Base-by-base conservation (phyloP, 2,113 vertebrate species). In the Cinclus cinclus region DNA sequence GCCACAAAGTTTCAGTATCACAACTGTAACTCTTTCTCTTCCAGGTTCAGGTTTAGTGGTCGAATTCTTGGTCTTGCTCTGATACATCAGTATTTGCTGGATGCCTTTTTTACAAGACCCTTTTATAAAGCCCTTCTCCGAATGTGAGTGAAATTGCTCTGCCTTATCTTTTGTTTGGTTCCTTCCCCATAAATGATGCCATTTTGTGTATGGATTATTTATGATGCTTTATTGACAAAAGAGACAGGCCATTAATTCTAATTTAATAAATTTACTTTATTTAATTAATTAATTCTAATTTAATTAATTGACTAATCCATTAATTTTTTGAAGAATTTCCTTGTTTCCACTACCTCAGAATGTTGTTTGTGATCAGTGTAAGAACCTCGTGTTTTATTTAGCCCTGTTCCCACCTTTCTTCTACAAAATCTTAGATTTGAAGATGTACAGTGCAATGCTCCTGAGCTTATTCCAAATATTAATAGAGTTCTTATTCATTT, bases 101-200 rank as follows among this genome's bases (percentile, higher is more conserved):
- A 99, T 96, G 99, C 99, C 91, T 99, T 99, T 98, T 99, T 99
- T 77, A 99, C 99, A 30, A 97, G 99, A 50, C 99, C 99, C 14
- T 99, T 99, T 97, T 99, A 99, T 97, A 99, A 99, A 98, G 99
- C 99, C 60, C 99, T 99, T 50, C 99, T 99, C 55, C 98, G 99
- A 98, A 99, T 99, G 99, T 99, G 89, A 98, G 98, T 98, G 96
- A 24, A 82, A 62, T 28, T 76, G 23, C 84, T 83, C 39, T 74
- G 14, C 67, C 64, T 90, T 14, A 44, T 59, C 58, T 70, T 44
- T n/a, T 18, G 5, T 50, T 77, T 67, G 21, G 30, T 64, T 84
- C 58, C 58, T 84, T 87, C 56, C 53, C 25, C 11, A 4, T 33
- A 16, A 86, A 27, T 2, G 2, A 20, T 84, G 33, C 23, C 46